Evolutionary conservation across 2,888 invertebrate genomes (phyloP), one percentile per base, ranked within the genome.

Genomic region (Neoitamus cyanurus): DNA sequence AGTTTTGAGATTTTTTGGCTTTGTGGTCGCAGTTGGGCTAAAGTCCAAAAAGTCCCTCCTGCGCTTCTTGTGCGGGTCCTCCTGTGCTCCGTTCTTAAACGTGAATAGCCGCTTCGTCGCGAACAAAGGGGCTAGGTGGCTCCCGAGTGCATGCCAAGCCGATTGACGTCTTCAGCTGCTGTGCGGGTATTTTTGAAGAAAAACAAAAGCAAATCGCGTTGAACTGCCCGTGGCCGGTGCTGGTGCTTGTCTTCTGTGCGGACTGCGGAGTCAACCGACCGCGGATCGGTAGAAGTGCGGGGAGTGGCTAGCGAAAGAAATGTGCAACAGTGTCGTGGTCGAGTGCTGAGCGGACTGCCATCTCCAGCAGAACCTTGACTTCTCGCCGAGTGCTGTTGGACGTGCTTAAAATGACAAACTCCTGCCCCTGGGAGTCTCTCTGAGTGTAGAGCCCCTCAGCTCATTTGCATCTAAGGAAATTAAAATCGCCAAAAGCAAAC

Each of bases 401-500:
- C 75, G 75, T 75, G 75, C 9, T 37, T 75, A 37, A 42, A 75
- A 75, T 75, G 75, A 75, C 42, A 75, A 75, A 75, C 1, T 75
- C 42, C 25, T 11, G 36, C 25, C 75, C 15, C 37, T 25, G 75
- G 75, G 75, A 37, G 6, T 75, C 20, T 6, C n/a, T 20, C 58
- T 58, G 20, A 25, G 9, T 25, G 42, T 42, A 42, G n/a, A n/a
- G 42, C 15, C 42, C n/a, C 34, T 20, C 73, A 25, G 6, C 75
- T 75, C 37, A 75, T 75, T 75, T 75, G 28, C 75, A 75, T 75
- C 42, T 75, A 75, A 37, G 46, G 75, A 75, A 75, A 75, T 46
- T 28, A 42, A 28, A 70, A 31, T 70, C 31, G 31, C 70, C n/a
- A 58, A 58, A 58, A 58, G 7, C 20, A 15, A 58, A 1, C 25